A percentile compares a stretch with the other conserved stretches of the same genome.
phyloP scores from a whole-genome alignment of 2,888 invertebrate species.

The Troides helena region DNA sequence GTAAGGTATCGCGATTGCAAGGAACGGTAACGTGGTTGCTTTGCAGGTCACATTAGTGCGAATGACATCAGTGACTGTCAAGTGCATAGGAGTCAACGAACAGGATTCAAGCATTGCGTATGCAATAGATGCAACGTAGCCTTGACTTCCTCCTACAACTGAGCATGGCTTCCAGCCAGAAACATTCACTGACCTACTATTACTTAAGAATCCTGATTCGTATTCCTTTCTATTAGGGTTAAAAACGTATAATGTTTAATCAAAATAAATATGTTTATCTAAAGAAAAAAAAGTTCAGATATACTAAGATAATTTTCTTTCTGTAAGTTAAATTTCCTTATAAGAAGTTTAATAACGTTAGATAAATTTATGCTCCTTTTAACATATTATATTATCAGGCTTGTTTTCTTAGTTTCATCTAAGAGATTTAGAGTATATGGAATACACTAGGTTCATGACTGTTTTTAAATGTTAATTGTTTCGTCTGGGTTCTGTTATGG shows the following conservation, averaged over 20 bases:
- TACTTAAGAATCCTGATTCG: slow-evolving; percentile 50
- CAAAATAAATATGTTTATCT: neutral
- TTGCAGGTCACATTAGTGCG: slow-evolving; percentile 74
- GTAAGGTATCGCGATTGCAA: slow-evolving; percentile 68
- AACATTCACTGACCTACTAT: slow-evolving; percentile 69
- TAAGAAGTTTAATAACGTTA: neutral
- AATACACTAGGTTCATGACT: slow-evolving; percentile 1
- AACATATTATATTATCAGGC: neutral
- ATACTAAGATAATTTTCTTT: neutral
- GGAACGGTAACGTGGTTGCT: slow-evolving; percentile 74
- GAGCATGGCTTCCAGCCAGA: slow-evolving; percentile 64
- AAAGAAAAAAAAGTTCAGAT: neutral
- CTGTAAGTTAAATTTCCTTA: neutral
- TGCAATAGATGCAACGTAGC: slow-evolving; percentile 64
- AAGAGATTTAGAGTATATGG: slow-evolving; percentile 1
- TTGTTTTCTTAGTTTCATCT: slow-evolving; percentile 6
- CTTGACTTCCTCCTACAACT: slow-evolving; percentile 66
- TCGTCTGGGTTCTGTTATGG: slow-evolving; percentile 36
- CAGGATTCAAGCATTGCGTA: slow-evolving; percentile 72
- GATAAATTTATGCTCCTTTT: neutral
- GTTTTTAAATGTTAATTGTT: slow-evolving; percentile 11
- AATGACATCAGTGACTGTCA: slow-evolving; percentile 75
- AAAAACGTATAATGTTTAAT: neutral
- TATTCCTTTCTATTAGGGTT: neutral
- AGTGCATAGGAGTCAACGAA: slow-evolving; percentile 74